These are phyloP conservation scores for Lampris incognitus DNA, from an alignment of 2,113 vertebrate genomes.

Conservation along the genomic window DNA sequence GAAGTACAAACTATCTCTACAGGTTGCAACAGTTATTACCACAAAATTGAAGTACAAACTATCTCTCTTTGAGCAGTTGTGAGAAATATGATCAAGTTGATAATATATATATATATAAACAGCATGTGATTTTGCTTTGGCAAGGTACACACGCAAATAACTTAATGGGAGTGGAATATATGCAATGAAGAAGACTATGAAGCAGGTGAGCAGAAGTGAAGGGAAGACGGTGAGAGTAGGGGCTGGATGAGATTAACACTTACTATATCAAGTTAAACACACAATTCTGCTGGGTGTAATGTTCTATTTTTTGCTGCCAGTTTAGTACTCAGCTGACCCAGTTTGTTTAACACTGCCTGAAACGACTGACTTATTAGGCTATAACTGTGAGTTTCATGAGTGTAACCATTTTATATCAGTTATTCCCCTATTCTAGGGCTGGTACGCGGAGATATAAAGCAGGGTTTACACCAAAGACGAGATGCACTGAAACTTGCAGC, in stretches of 20 bases:
- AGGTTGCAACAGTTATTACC: not conserved
- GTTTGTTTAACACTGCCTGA: too few relatives aligned
- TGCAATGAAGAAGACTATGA: not conserved
- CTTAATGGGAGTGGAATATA: not conserved
- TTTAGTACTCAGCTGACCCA: too few relatives aligned
- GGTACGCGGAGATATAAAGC: conserved; percentile 4
- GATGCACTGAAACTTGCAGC: too few relatives aligned
- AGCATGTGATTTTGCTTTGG: not conserved
- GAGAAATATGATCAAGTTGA: not conserved
- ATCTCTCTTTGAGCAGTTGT: too few relatives aligned
- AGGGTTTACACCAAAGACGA: too few relatives aligned
- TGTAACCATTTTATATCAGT: not conserved
- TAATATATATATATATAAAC: not conserved
- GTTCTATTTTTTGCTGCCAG: too few relatives aligned
- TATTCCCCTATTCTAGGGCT: conserved; percentile 12
- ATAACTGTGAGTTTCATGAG: too few relatives aligned
- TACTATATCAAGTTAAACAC: not conserved
- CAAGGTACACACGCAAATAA: not conserved
- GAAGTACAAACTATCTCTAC: too few relatives aligned
- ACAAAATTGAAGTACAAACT: not conserved
- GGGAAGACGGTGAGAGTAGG: not conserved
- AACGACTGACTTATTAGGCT: too few relatives aligned
- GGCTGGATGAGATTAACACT: not conserved
- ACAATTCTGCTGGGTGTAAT: too few relatives aligned
- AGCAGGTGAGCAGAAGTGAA: conserved; percentile 1